Evolutionary conservation across 53 echinoderm and acorn worm genomes (phyloP), one percentile per base, ranked within the genome.

Genomic region (Actinopyga echinites): DNA sequence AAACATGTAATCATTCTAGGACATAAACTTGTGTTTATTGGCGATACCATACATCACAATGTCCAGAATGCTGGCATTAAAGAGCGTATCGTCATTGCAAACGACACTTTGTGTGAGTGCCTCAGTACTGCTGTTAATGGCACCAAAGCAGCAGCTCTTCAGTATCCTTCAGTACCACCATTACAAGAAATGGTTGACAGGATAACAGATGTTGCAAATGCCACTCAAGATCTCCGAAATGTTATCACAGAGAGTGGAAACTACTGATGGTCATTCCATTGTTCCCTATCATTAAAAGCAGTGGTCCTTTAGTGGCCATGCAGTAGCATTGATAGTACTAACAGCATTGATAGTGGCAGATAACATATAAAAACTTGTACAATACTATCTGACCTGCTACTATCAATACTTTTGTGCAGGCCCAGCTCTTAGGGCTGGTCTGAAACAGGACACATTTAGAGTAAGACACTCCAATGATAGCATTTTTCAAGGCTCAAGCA

Each of bases 171-270:
- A 0, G 93, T 97, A 11, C 92, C 85, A 20, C 88, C 92, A 3
- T 79, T 97, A 43, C 97, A 97, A 64, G 94, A 97, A 74, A 97
- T 97, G 97, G 97, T 97, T 32, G 94, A 97, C 64, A 88, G 92
- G 57, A 92, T 97, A 69, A 97, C 92, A 0, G 97, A 97, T n/a
- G 92, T 94, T 6, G 91, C 92, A 20, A 85, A 92, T 31, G 86
- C 94, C 66, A 89, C 94, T 31, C 86, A 95, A 56, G 92, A 97
- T 79, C 80, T 97, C 38, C 84, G 85, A 84, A 69, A 77, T n/a
- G 83, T 81, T 55, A 90, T 93, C 49, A 43, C 83, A 23, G 79
- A 87, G 19, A 42, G 79, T 57, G 82, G 74, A 15, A 68, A 57
- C 43, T 71, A 61, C 49, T 49, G 49, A 49, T 49, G 49, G 49